These are phyloP conservation scores for Marmota flaviventris DNA, from an alignment of 2,113 vertebrate genomes.

Conservation along the genomic window DNA sequence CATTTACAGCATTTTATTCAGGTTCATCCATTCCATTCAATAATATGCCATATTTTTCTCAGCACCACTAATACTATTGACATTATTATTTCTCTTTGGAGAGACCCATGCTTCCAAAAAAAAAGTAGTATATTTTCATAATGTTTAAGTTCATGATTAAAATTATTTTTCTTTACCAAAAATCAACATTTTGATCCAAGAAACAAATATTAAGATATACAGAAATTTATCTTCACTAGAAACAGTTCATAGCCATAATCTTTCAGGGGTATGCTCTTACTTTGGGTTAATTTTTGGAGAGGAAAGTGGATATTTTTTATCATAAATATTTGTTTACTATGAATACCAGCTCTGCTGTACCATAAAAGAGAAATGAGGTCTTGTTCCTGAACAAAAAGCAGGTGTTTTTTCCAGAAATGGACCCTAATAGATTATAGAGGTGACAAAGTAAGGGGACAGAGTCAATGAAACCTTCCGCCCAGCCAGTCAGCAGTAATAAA, in stretches of 20 bases:
- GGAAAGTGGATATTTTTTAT: neutral
- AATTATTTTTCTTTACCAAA: neutral
- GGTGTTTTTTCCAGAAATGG: neutral
- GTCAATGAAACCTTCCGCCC: neutral
- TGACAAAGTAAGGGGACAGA: neutral
- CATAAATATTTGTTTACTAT: neutral
- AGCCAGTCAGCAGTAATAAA: neutral
- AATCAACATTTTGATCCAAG: neutral
- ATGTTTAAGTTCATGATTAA: neutral
- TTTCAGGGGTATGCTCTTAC: neutral
- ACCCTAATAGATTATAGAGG: neutral
- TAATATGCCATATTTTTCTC: no score
- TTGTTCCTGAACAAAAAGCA: neutral
- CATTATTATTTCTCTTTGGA: neutral
- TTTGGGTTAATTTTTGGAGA: neutral
- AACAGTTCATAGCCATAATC: neutral
- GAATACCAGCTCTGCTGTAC: neutral
- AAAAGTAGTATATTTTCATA: neutral
- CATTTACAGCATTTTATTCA: neutral
- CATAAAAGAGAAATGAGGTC: neutral
- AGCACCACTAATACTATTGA: neutral
- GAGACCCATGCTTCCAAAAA: neutral
- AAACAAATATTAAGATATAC: no score
- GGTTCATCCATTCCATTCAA: neutral
- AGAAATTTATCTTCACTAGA: neutral